Conservation (phyloP, 2,888 invertebrate species). For the Ophion ventricosus region DNA sequence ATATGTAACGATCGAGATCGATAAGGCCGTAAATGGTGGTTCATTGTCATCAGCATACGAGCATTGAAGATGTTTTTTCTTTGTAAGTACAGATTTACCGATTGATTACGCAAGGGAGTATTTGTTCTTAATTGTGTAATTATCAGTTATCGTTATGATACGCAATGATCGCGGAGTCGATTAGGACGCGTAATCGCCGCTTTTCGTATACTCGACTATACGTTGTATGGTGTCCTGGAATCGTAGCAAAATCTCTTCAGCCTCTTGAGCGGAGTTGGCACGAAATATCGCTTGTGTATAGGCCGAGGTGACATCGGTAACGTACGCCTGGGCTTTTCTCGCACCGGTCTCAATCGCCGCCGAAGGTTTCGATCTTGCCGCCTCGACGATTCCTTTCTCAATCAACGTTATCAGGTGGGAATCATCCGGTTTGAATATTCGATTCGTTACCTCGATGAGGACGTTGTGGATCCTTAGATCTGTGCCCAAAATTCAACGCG, state of each 20-base stretch:
- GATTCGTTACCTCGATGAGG: constrained; percentile 62
- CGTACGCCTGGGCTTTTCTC: constrained; percentile 72
- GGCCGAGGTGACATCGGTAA: constrained; percentile 74
- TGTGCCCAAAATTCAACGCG: background rate
- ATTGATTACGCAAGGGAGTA: background rate
- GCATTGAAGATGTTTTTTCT: background rate
- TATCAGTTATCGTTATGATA: background rate
- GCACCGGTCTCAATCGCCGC: constrained; percentile 73
- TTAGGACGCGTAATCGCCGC: constrained; percentile 58
- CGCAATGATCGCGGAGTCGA: background rate
- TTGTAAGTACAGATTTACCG: background rate
- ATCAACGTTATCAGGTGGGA: constrained; percentile 70
- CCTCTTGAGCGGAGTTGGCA: constrained; percentile 71
- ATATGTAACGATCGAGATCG: too few species aligned
- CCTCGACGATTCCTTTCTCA: constrained; percentile 70
- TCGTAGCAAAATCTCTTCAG: constrained; percentile 69
- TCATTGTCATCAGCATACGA: too few species aligned
- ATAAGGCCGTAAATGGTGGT: too few species aligned
- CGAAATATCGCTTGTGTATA: constrained; percentile 75
- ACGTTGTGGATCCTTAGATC: constrained; percentile 46
- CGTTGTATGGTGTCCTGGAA: constrained; percentile 73
- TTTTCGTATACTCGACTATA: constrained; percentile 75
- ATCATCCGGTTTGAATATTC: constrained; percentile 68
- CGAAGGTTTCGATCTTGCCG: constrained; percentile 63
- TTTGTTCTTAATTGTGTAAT: background rate